Evolutionary conservation across 2,888 invertebrate species (phyloP).

Genomic region (Arrhopalites spinosus): DNA sequence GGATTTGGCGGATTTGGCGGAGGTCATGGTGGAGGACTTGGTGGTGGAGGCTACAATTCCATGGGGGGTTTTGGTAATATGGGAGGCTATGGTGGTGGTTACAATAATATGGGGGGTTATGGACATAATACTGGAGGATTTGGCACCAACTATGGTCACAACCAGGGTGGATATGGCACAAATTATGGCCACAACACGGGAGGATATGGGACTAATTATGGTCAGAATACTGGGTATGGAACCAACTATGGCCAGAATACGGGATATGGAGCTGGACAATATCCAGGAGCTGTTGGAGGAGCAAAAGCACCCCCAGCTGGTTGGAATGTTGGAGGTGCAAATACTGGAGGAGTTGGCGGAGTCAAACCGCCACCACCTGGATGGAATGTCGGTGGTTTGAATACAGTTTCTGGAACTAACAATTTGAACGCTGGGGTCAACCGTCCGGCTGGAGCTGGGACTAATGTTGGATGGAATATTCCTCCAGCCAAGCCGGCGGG

Average conservation of each 20-base stretch:
- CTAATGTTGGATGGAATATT: conserved; percentile 35
- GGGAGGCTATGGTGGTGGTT: conserved; percentile 27
- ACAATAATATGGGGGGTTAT: neutral
- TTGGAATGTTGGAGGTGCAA: conserved; percentile 36
- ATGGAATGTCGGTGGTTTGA: conserved; percentile 18
- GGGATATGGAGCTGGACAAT: conserved; percentile 9
- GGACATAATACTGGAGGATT: neutral
- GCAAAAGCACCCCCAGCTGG: conserved; percentile 40
- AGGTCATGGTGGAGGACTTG: conserved; percentile 4
- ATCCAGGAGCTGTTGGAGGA: conserved; percentile 7
- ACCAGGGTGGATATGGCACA: conserved; percentile 25
- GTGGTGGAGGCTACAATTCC: conserved; percentile 29
- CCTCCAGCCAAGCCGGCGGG: neutral
- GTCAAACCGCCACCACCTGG: conserved; percentile 34
- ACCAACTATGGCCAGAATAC: neutral
- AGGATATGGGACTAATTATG: conserved; percentile 14
- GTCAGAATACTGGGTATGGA: conserved; percentile 29
- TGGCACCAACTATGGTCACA: conserved; percentile 12
- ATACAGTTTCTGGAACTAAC: neutral
- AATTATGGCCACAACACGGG: conserved; percentile 18
- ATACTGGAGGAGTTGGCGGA: conserved; percentile 6
- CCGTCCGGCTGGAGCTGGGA: neutral
- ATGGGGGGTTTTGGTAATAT: conserved; percentile 9
- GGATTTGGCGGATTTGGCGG: conserved; percentile 33
- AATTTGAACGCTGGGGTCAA: neutral